phyloP scores from a whole-genome alignment of 2,888 invertebrate species.

The Melanostoma scalare region DNA sequence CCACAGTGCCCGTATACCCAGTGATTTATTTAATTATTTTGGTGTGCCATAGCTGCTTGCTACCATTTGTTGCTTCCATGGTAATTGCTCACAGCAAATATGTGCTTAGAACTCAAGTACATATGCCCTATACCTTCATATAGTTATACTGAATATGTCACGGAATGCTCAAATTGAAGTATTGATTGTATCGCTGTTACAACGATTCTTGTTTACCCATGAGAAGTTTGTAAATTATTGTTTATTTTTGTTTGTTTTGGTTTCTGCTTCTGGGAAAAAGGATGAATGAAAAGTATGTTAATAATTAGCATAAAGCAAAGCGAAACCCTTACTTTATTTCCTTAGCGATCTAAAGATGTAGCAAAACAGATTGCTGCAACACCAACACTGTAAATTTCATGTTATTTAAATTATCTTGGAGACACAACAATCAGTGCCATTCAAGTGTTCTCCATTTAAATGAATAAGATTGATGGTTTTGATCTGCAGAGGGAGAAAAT shows the following conservation, averaged over 20 bases:
- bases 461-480: not conserved
- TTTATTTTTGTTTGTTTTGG: too few relatives aligned
- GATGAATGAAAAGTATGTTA: too few relatives aligned
- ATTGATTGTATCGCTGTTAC: not conserved
- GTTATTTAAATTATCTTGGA: not conserved
- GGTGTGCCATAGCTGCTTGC: not conserved
- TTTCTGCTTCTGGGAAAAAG: too few relatives aligned
- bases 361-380: too few relatives aligned
- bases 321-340: too few relatives aligned
- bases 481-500: not conserved
- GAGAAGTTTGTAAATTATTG: too few relatives aligned
- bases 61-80: constrained; percentile 25
- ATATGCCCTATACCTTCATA: not conserved
- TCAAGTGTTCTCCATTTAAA: not conserved
- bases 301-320: too few relatives aligned
- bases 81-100: constrained; percentile 8
- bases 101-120: constrained; percentile 1
- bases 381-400: too few relatives aligned
- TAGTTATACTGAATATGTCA: not conserved
- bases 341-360: too few relatives aligned
- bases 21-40: constrained; percentile 17
- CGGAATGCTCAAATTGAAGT: not conserved
- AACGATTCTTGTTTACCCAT: too few relatives aligned
- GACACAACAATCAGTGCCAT: constrained; percentile 10
- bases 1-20: not conserved